These are phyloP conservation scores for Drosophila pullipes DNA, from an alignment of 2,888 invertebrate species.

Conservation along the genomic window DNA sequence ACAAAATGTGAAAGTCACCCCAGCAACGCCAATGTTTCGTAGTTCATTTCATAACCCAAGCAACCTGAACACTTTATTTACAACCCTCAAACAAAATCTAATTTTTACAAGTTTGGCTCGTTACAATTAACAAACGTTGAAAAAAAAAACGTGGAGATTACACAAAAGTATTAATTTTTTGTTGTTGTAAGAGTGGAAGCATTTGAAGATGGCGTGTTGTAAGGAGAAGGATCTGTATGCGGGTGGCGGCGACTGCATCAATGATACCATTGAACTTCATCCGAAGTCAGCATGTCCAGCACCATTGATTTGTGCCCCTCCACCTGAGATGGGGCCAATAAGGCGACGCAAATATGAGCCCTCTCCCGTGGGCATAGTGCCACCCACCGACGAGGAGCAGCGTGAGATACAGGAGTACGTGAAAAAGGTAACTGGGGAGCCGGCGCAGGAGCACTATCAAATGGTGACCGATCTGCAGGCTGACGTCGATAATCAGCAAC, in stretches of 20 bases:
- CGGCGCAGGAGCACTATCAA: constrained; percentile 52
- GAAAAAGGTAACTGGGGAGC: constrained; percentile 30
- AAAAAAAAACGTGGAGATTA: background rate
- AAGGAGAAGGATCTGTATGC: constrained; percentile 48
- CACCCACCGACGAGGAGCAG: constrained; percentile 56
- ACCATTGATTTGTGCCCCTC: constrained; percentile 61
- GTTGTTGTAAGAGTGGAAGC: background rate
- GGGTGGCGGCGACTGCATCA: constrained; percentile 42
- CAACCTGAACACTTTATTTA: constrained; percentile 43
- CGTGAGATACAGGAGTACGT: constrained; percentile 42
- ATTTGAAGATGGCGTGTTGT: constrained; percentile 56
- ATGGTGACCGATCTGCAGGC: constrained; percentile 53
- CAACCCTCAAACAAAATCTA: constrained; percentile 37
- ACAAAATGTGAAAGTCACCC: constrained; percentile 4
- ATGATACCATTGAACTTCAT: constrained; percentile 50
- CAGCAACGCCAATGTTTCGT: constrained; percentile 9
- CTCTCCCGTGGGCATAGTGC: constrained; percentile 30
- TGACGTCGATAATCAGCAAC: constrained; percentile 62
- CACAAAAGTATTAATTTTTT: constrained; percentile 2
- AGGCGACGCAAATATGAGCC: constrained; percentile 46
- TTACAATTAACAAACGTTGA: constrained; percentile 1
- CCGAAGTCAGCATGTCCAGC: constrained; percentile 63
- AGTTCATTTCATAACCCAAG: constrained; percentile 28
- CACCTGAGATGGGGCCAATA: constrained; percentile 50
- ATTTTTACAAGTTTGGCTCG: constrained; percentile 26